Evolutionary conservation across 92 coral and sea anemone genomes (phyloP), one percentile per base, ranked within the genome.

Genomic region (Nematostella vectensis): DNA sequence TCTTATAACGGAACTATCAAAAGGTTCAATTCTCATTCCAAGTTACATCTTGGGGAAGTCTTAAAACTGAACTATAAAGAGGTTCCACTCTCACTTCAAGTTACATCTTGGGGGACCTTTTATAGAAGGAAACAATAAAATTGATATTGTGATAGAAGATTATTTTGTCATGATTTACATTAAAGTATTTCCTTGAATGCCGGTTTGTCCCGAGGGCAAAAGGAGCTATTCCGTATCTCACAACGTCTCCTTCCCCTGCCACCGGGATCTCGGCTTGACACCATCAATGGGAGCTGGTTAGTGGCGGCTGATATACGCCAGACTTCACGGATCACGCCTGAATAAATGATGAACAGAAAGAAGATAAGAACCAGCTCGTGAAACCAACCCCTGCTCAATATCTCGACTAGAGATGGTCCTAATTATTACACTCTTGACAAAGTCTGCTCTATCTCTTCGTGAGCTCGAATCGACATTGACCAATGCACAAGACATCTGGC

Each of bases 401-500:
- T 45, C 51, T 45, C 23, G 11, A 8, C 9, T 11, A 19, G 51
- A 8, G 23, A 45, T 45, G 51, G 51, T 17, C 12, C 18, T 9
- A 45, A 17, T 17, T 45, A 45, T 45, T 19, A 19, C 18, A 22
- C 8, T 36, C 15, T n/a, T n/a, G n/a, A n/a, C 40, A 33, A 15
- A 15, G 40, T 6, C 15, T 33, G 40, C 40, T 33, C 15, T 33
- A 6, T 33, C 6, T 15, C 8, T 33, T 6, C 15, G 15, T 6
- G 8, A 15, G 6, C 40, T 33, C 8, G 40, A 33, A 15, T 33
- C 15, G 6, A 6, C 15, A 6, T 33, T 6, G 40, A 6, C 6
- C 6, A 33, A 33, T 15, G 40, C 40, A 15, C 40, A 33, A 33
- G 40, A 66, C 72, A 66, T 66, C 72, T 66, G 72, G 72, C 16